A percentile compares a stretch with the other conserved stretches of the same genome.
phyloP scores from a whole-genome alignment of 1,140 invertebrate species.

The Ceratina calcarata region DNA sequence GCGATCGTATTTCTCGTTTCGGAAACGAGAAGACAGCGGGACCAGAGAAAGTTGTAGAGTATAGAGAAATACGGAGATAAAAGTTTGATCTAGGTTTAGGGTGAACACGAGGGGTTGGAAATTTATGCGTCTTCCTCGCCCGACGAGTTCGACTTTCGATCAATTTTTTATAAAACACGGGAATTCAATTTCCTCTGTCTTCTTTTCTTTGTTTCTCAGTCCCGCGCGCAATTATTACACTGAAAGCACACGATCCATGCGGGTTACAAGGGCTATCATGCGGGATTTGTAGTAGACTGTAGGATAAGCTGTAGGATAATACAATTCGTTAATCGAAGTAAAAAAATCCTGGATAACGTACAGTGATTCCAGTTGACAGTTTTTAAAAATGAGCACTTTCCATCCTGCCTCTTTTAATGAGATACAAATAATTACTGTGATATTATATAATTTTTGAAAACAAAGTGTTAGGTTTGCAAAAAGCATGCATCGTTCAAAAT shows the following conservation, averaged over 20 bases:
- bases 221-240: slow-evolving; percentile 1
- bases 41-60: not conserved
- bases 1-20: not conserved
- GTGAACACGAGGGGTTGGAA: not conserved
- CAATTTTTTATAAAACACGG: slow-evolving; percentile 32
- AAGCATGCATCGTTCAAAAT: no score
- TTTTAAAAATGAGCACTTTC: not conserved
- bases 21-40: not conserved
- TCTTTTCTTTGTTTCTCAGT: not conserved
- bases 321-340: not conserved
- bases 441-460: no score
- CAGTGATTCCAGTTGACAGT: not conserved
- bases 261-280: not conserved
- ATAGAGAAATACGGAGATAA: not conserved
- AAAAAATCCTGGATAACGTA: not conserved
- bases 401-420: no score
- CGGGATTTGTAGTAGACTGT: not conserved
- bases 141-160: slow-evolving; percentile 5
- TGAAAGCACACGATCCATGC: no score
- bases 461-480: no score
- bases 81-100: not conserved
- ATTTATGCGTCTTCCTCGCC: slow-evolving; percentile 18
- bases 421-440: no score
- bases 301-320: not conserved
- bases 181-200: slow-evolving; percentile 11